Base-by-base conservation (phyloP, 2,888 invertebrate species). In the Andricus quercusramuli region DNA sequence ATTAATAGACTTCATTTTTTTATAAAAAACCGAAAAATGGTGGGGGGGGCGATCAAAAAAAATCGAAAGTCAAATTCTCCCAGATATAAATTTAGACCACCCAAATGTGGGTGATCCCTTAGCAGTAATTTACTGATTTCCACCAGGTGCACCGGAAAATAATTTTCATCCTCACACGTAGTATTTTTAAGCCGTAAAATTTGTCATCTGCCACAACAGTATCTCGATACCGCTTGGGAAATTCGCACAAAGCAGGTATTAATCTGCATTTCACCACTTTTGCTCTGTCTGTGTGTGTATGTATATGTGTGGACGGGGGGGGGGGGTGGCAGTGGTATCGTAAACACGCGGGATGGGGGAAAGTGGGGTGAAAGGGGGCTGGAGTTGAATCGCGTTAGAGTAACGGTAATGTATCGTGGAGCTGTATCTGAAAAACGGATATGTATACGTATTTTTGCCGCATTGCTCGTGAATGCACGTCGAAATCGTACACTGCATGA, bases 381-480 rank as follows among this genome's bases (percentile, higher is more conserved):
- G 59, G 59, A 13, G 59, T 11, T 59, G 59, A 59, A 59, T 29
- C 51, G 13, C 6, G 32, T 47, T 51, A 70, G 51, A 70, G 29
- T 51, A 29, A 70, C 70, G 29, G 9, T 29, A 51, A 29, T 51
- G 51, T 51, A 25, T 51, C 51, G 47, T 32, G 20, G 29, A 70
- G 32, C 51, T 51, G 70, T 51, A 20, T 44, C 9, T 47, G 20
- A 70, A 70, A 70, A 70, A 70, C 25, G 29, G 51, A 59, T 59
- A n/a, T 22, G 11, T 56, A 59, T 59, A 22, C 22, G 22, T 59
- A 70, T 70, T 70, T 70, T 70, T 70, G 51, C 17, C 29, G 51
- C 70, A 51, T 51, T 51, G 47, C 47, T 70, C 25, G 47, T 22
- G 29, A 70, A 29, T 47, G 29, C 51, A 20, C 47, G 47, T 51